Conservation (phyloP, 2,888 invertebrate species). For the Glaucopsyche alexis region DNA sequence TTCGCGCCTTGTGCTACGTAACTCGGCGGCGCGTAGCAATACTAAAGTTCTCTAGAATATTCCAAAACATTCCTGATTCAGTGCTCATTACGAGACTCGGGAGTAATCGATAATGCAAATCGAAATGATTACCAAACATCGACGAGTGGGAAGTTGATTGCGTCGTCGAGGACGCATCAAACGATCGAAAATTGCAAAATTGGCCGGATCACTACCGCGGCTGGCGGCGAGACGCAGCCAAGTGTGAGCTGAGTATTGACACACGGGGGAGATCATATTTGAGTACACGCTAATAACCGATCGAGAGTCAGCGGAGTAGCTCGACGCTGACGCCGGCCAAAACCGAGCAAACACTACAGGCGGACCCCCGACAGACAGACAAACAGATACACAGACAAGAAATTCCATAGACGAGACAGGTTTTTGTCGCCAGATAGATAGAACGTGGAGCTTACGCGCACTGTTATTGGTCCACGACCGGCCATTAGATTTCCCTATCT, state of each 20-base stretch:
- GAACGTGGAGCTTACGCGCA: neutral
- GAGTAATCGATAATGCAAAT: slow-evolving; percentile 3
- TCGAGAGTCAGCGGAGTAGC: neutral
- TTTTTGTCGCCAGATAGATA: neutral
- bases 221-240: neutral
- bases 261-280: neutral
- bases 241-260: slow-evolving; percentile 5
- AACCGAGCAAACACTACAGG: slow-evolving; percentile 30
- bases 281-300: neutral
- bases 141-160: neutral
- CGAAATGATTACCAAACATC: neutral
- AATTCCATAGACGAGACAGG: neutral
- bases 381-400: neutral
- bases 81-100: neutral
- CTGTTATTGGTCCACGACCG: neutral
- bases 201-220: slow-evolving; percentile 9
- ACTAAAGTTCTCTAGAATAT: neutral
- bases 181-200: slow-evolving; percentile 24
- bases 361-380: slow-evolving; percentile 14
- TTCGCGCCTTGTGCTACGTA: neutral
- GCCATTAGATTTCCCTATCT: neutral
- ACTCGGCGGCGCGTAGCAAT: neutral
- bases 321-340: slow-evolving; percentile 27
- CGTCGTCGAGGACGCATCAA: neutral
- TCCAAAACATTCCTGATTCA: neutral